Percentiles rank a stretch among this genome's conserved stretches.
phyloP scores from a whole-genome alignment of 2,888 invertebrate species.

The Drosophila atripex region DNA sequence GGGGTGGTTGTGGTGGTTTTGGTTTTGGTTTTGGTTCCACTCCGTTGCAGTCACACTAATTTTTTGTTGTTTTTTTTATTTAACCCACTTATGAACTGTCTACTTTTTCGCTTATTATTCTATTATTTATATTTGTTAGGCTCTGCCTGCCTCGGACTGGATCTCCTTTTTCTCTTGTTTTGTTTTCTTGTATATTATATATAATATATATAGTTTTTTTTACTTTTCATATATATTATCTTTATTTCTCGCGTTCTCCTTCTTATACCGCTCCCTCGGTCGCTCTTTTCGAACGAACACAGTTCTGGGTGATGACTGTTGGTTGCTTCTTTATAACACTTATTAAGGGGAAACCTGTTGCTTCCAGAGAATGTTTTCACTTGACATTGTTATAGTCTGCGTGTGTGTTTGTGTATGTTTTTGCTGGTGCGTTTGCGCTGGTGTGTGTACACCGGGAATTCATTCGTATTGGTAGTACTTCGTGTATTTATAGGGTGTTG shows the following conservation, averaged over 20 bases:
- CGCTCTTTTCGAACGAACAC: constrained; percentile 28
- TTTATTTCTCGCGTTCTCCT: constrained; percentile 35
- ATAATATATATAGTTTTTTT: neutral
- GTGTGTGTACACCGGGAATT: constrained; percentile 32
- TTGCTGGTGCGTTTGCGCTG: neutral
- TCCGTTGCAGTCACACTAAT: constrained; percentile 67
- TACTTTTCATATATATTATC: constrained; percentile 23
- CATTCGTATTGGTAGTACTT: constrained; percentile 29
- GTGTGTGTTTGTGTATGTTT: constrained; percentile 36
- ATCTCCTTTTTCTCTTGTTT: constrained; percentile 7
- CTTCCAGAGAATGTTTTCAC: constrained; percentile 80
- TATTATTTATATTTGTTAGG: constrained; percentile 43
- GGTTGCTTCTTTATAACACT: constrained; percentile 60
- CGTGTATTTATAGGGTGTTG: neutral
- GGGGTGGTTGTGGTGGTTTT: neutral
- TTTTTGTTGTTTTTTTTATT: constrained; percentile 29
- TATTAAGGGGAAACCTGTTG: constrained; percentile 77
- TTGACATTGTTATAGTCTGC: constrained; percentile 70
- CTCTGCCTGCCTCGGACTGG: neutral
- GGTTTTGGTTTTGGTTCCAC: constrained; percentile 57
- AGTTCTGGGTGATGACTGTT: constrained; percentile 59
- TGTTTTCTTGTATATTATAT: neutral
- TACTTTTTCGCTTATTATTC: constrained; percentile 41
- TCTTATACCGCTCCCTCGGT: too few species aligned
- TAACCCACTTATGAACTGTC: constrained; percentile 48